Evolutionary conservation across 2,888 invertebrate genomes (phyloP).

Genomic region (Dorcus parallelipipedus): DNA sequence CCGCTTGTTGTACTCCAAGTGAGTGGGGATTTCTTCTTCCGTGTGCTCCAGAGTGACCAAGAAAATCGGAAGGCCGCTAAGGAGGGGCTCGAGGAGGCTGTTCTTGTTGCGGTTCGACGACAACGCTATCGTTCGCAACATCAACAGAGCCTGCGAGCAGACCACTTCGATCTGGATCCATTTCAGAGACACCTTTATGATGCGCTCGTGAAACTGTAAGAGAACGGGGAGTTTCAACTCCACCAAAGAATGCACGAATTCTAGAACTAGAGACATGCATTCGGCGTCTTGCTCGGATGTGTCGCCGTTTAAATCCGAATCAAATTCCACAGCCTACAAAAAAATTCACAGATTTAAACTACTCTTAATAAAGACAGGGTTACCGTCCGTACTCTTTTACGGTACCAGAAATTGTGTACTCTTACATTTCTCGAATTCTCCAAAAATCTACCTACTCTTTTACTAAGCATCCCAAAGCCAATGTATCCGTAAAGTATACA

Average conservation of each 20-base stretch:
- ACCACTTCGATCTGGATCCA: constrained; percentile 52
- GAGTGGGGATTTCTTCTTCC: constrained; percentile 31
- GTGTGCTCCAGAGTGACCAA: constrained; percentile 45
- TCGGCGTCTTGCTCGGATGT: constrained; percentile 44
- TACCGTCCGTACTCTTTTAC: too few relatives aligned
- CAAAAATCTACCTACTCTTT: too few relatives aligned
- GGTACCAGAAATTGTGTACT: too few relatives aligned
- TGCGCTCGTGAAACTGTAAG: constrained; percentile 43
- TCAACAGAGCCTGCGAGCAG: constrained; percentile 47
- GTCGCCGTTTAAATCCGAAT: constrained; percentile 29
- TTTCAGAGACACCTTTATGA: constrained; percentile 49
- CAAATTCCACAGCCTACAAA: constrained; percentile 34
- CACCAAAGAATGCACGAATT: constrained; percentile 52
- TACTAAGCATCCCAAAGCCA: too few relatives aligned
- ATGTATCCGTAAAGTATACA: too few relatives aligned
- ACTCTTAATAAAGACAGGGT: too few relatives aligned
- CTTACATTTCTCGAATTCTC: too few relatives aligned
- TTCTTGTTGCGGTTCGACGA: constrained; percentile 34
- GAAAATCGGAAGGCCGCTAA: constrained; percentile 47
- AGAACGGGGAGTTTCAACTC: constrained; percentile 47
- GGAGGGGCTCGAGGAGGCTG: constrained; percentile 37
- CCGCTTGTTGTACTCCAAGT: constrained; percentile 43
- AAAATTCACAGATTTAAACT: background rate
- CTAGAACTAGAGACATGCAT: constrained; percentile 51
- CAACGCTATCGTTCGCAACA: constrained; percentile 47